Conservation (phyloP, 64 coral and sea anemone genomes). For the Stylophora pistillata region DNA sequence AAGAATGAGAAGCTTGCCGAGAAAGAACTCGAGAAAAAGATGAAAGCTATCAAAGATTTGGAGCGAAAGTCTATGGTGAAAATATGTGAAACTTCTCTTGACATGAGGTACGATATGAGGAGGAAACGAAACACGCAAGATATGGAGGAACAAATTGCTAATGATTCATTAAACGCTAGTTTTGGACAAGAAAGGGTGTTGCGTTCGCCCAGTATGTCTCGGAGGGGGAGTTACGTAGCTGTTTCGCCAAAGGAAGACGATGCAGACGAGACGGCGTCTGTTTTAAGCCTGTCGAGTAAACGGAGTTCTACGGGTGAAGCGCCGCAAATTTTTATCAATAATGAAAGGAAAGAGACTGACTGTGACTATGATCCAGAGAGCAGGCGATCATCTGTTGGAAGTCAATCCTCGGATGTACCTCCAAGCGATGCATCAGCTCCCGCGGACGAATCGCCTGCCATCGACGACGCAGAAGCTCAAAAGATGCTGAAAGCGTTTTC, state of each 20-base stretch:
- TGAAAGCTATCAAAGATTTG: slow-evolving; percentile 45
- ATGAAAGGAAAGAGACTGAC: not conserved
- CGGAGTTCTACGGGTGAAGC: not conserved
- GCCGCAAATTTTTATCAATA: slow-evolving; percentile 14
- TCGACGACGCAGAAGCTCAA: slow-evolving; percentile 12
- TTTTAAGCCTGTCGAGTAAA: not conserved
- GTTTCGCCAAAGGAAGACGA: not conserved
- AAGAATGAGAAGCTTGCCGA: slow-evolving; percentile 56
- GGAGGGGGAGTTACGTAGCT: not conserved
- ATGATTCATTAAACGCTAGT: not conserved
- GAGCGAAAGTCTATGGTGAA: slow-evolving; percentile 64
- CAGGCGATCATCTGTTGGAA: not conserved
- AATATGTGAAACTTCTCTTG: slow-evolving; percentile 46
- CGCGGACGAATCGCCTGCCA: not conserved
- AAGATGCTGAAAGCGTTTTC: slow-evolving; percentile 27
- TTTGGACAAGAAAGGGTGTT: not conserved
- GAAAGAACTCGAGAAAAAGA: slow-evolving; percentile 63
- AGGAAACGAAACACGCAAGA: slow-evolving; percentile 32
- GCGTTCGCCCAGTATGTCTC: not conserved
- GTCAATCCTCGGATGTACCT: not conserved
- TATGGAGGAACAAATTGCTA: slow-evolving; percentile 1
- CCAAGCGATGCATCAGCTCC: not conserved
- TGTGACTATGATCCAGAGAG: not conserved
- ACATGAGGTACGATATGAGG: slow-evolving; percentile 43
- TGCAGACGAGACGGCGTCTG: not conserved